Base-by-base conservation (phyloP, 2,797 vertebrate genomes). In the Characodon lateralis region DNA sequence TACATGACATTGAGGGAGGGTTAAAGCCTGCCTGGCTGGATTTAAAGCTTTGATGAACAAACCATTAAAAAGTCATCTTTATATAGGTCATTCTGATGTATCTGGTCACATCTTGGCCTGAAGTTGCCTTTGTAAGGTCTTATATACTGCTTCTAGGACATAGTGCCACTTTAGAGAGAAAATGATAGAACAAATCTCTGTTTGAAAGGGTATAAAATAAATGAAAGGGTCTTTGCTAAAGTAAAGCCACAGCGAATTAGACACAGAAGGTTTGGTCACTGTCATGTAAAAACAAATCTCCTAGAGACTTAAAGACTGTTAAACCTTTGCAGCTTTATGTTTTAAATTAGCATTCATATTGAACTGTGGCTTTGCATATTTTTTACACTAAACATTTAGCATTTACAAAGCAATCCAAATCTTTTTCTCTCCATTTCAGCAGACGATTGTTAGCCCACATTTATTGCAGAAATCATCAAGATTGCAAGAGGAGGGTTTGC, bases 221-320 rank as follows among this genome's bases (percentile, higher is more conserved):
- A 88, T 53, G 72, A 76, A 82, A 81, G 12, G 10, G 50, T 83
- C 77, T 89, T 90, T 84, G 83, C 81, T 68, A 51, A 85, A 82
- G 72, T 71, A 71, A 73, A 79, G 82, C 83, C 75, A 87, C 84
- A 78, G 73, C 86, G 86, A 89, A 91, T 93, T 92, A 91, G 91
- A 92, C 90, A 86, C 90, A 41, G 78, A 83, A 76, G 86, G 87
- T 91, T 91, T 83, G 79, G 79, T 91, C 79, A 84, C 85, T 91
- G 87, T 88, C 85, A 86, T 65, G 84, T 85, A 73, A 89, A 89
- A 92, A 90, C 81, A 84, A 93, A 94, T 93, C 91, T 94, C 87
- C 87, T 90, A 86, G 93, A 89, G 94, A 95, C 94, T 93, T 92
- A 91, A 95, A 94, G 95, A 95, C 95, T 96, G 95, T 96, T 96